Evolutionary conservation across 2,113 vertebrate species (phyloP), one percentile per base, ranked within the genome.

Genomic region (Ctenomys sociabilis): DNA sequence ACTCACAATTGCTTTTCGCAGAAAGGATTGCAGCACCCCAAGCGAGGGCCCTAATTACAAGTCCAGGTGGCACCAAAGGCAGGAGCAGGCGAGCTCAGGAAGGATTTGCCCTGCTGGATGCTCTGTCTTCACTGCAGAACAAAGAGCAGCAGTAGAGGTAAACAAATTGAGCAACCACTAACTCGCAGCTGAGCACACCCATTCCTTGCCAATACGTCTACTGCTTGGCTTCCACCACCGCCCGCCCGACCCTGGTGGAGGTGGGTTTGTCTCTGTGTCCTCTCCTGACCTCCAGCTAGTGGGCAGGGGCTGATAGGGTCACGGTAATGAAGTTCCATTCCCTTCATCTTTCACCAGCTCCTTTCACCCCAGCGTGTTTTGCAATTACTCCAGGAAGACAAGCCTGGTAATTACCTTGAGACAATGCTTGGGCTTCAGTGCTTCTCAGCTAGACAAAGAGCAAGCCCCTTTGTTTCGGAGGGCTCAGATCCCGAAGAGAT

Each of bases 81-180:
- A 94, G 73, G 70, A 95, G 95, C 78, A 80, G 96, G 95, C 96
- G 97, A 97, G 95, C 96, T 98, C 96, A 92, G 72, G 72, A 86
- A 81, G 95, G 95, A 88, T 96, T 63, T 16, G 77, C 87, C 92
- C 81, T 80, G 82, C 92, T 35, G 82, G 88, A 61, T 66, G 40
- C 19, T 75, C 85, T 85, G 0, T 88, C 95, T 94, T 88, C 77
- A 66, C 59, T 49, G 8, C 85, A 93, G 95, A 97, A 96, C 96
- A 97, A 96, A 97, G 94, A 85, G 43, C 88, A 82, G 89, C 75
- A 70, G 80, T 88, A 64, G 40, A 92, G 81, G 85, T 96, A 96
- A 97, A 97, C 94, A 97, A 95, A 96, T 90, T 94, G 96, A 96
- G 95, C 96, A 96, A 94, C 73, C 59, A 0, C 70, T 30, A 45